Conservation (phyloP, 2,888 invertebrate species). For the Stenotaenia linearis region DNA sequence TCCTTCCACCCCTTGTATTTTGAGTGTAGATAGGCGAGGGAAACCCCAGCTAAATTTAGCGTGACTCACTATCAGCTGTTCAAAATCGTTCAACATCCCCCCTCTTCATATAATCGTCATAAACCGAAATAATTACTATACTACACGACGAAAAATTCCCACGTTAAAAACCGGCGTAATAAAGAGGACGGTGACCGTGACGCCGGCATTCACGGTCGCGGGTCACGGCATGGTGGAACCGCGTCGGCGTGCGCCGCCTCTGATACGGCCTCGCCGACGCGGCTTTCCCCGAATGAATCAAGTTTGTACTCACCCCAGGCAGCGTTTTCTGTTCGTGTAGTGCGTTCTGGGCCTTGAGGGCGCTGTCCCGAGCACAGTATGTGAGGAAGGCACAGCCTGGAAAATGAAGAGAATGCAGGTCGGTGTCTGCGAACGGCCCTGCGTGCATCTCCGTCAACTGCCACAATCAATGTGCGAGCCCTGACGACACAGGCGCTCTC, state of each 20-base stretch:
- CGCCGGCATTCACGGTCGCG: not conserved
- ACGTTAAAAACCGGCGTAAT: not conserved
- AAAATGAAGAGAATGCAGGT: conserved; percentile 32
- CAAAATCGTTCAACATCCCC: not conserved
- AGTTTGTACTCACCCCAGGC: conserved; percentile 79
- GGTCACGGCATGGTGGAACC: not conserved
- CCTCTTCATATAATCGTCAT: not conserved
- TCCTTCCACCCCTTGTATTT: not conserved
- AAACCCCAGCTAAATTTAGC: not conserved
- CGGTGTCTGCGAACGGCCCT: conserved; percentile 31
- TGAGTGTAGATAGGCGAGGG: not conserved
- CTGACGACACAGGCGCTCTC: conserved; percentile 8
- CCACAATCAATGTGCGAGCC: conserved; percentile 31
- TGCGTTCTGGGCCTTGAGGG: conserved; percentile 83
- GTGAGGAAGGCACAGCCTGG: conserved; percentile 97
- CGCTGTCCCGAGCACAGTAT: conserved; percentile 94
- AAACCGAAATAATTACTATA: not conserved
- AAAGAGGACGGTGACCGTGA: not conserved
- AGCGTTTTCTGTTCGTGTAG: conserved; percentile 97
- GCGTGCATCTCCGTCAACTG: conserved; percentile 31
- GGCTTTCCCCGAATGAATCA: not conserved
- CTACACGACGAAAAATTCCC: not conserved
- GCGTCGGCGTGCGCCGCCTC: not conserved
- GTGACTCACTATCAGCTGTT: not conserved
- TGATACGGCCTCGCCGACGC: not conserved